A percentile compares a stretch with the other conserved stretches of the same genome.
Evolutionary conservation across 1,140 invertebrate species (phyloP).

Genomic region (Sitophilus oryzae): DNA sequence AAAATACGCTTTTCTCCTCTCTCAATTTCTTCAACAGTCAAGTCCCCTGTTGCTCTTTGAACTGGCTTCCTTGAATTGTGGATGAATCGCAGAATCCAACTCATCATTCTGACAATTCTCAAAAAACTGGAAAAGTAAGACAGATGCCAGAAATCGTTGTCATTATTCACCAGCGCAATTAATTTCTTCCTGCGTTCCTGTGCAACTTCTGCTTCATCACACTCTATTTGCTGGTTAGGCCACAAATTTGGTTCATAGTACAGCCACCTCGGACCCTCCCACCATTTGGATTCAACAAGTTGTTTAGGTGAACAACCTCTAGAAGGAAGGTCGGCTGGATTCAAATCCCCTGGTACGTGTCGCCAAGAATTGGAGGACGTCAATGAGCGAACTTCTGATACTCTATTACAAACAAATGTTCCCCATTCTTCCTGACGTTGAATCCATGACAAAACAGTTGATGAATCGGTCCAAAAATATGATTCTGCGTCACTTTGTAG

Average conservation of each 20-base stretch:
- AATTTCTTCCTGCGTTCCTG: background rate
- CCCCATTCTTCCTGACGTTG: slow-evolving; percentile 23
- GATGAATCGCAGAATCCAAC: slow-evolving; percentile 32
- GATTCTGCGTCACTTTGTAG: background rate
- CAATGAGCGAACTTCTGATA: slow-evolving; percentile 34
- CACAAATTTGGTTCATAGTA: too few relatives aligned
- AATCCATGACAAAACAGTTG: slow-evolving; percentile 34
- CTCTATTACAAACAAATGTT: slow-evolving; percentile 36
- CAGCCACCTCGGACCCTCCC: slow-evolving; percentile 26
- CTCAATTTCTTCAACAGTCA: slow-evolving; percentile 26
- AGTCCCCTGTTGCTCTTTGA: too few relatives aligned
- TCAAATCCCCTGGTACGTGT: slow-evolving; percentile 40
- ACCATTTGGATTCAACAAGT: slow-evolving; percentile 35
- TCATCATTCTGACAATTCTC: slow-evolving; percentile 32
- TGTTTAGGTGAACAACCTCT: slow-evolving; percentile 36
- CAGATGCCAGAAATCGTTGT: slow-evolving; percentile 5
- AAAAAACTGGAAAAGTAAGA: slow-evolving; percentile 29
- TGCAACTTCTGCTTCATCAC: background rate
- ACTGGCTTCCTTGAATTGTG: slow-evolving; percentile 26
- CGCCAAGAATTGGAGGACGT: slow-evolving; percentile 34
- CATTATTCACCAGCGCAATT: background rate
- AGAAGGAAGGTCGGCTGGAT: slow-evolving; percentile 44
- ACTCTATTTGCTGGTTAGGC: background rate
- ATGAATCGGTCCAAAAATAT: slow-evolving; percentile 26
- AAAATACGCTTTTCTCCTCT: slow-evolving; percentile 27